Percentiles rank a stretch among this genome's conserved stretches.
Conservation (phyloP, 2,113 vertebrate species). For the Platysternon megacephalum region DNA sequence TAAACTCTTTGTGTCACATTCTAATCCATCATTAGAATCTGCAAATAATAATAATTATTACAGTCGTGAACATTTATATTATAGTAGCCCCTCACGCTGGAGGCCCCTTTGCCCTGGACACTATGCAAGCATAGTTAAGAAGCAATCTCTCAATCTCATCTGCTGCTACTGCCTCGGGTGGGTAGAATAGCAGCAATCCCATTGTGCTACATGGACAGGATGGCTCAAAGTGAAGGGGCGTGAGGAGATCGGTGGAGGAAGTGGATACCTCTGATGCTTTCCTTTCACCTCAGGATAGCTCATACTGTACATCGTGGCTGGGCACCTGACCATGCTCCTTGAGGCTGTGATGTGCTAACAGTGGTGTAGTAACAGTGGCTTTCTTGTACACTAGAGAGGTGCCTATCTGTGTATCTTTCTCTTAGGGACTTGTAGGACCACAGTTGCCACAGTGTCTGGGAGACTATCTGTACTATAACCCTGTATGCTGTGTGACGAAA, state of each 20-base stretch:
- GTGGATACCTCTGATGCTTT: background rate
- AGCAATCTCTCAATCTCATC: background rate
- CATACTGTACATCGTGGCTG: background rate
- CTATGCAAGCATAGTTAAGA: too few relatives aligned
- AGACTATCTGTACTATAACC: background rate
- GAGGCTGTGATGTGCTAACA: background rate
- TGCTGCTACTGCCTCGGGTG: background rate
- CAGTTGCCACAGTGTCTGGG: background rate
- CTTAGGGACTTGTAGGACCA: too few relatives aligned
- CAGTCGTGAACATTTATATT: background rate
- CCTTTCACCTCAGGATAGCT: background rate
- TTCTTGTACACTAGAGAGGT: background rate
- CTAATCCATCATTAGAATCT: background rate
- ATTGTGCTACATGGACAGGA: background rate
- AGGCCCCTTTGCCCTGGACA: background rate
- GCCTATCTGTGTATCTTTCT: too few relatives aligned
- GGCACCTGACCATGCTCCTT: background rate
- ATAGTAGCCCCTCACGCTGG: background rate
- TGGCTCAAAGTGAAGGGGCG: accelerated
- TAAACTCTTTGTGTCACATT: background rate
- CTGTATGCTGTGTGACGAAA: background rate
- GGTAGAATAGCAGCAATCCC: too few relatives aligned
- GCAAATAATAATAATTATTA: background rate
- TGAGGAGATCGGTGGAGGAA: background rate
- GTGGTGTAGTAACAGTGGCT: background rate